These are phyloP conservation scores for Caenorhabditis doughertyi DNA, from an alignment of 2,888 invertebrate genomes.

Conservation along the genomic window DNA sequence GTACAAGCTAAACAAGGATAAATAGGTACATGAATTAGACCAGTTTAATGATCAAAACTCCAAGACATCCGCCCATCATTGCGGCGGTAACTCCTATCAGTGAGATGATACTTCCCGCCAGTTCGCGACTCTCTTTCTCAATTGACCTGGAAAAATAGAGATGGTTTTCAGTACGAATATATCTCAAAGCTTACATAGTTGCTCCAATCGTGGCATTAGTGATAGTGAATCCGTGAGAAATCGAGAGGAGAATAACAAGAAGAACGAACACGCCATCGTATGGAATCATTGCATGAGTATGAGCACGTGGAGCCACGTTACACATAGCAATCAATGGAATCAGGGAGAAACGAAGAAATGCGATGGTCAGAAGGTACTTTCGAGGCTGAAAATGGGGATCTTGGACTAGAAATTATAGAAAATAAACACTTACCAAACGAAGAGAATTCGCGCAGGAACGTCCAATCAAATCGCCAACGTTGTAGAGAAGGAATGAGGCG, in stretches of 20 bases:
- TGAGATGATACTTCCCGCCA: slow-evolving; percentile 64
- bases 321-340: slow-evolving; percentile 70
- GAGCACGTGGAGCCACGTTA: slow-evolving; percentile 69
- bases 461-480: slow-evolving; percentile 70
- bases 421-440: slow-evolving; percentile 65
- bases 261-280: slow-evolving; percentile 73
- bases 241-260: slow-evolving; percentile 66
- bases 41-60: slow-evolving; percentile 63
- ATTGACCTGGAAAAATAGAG: slow-evolving; percentile 34
- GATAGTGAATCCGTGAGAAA: slow-evolving; percentile 71
- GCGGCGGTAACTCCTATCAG: slow-evolving; percentile 67
- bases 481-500: slow-evolving; percentile 73
- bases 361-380: slow-evolving; percentile 51
- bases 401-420: too few species aligned
- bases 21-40: slow-evolving; percentile 31
- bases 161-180: background rate
- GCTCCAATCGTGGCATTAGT: slow-evolving; percentile 67
- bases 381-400: slow-evolving; percentile 44
- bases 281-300: slow-evolving; percentile 66
- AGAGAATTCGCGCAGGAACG: slow-evolving; percentile 61
- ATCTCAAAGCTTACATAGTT: slow-evolving; percentile 63
- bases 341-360: slow-evolving; percentile 50
- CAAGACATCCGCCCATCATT: slow-evolving; percentile 63
- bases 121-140: slow-evolving; percentile 51
- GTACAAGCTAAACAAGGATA: background rate